Conservation (phyloP, 2,797 vertebrate genomes). For the Aselliscus stoliczkanus region DNA sequence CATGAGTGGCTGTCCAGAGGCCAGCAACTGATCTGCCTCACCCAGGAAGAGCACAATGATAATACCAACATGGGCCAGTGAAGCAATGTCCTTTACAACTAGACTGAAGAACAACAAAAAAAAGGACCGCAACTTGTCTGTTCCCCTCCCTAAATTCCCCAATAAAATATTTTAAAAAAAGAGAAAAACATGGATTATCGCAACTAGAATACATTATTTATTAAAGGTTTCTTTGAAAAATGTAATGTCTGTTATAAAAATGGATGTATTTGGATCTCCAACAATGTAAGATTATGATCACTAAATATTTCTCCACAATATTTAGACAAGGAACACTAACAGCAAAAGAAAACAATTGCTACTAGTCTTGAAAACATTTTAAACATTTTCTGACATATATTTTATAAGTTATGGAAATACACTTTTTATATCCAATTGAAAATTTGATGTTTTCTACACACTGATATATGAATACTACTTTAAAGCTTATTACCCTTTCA, state of each 20-base stretch:
- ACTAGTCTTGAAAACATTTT: background rate
- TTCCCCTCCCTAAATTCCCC: too few relatives aligned
- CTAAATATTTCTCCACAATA: background rate
- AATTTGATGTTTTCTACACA: background rate
- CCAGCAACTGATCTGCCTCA: too few relatives aligned
- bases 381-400: background rate
- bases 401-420: constrained; percentile 40
- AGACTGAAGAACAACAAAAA: too few relatives aligned
- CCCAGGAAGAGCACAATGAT: too few relatives aligned
- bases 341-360: background rate
- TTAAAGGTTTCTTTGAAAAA: background rate
- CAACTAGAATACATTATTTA: background rate
- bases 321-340: background rate
- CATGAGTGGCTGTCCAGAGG: too few relatives aligned
- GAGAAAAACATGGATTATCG: too few relatives aligned
- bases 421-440: constrained; percentile 35
- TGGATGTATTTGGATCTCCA: background rate
- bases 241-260: background rate
- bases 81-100: too few relatives aligned
- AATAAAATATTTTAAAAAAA: too few relatives aligned
- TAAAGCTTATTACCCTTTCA: background rate
- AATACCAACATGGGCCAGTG: too few relatives aligned
- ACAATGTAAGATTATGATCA: background rate
- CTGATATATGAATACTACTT: constrained; percentile 31
- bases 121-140: too few relatives aligned